These are phyloP conservation scores for Aurelia aurita complex sp. Pacific DNA, from an alignment of 30 jellyfish, hydroid and myxozoan species.

Conservation along the genomic window DNA sequence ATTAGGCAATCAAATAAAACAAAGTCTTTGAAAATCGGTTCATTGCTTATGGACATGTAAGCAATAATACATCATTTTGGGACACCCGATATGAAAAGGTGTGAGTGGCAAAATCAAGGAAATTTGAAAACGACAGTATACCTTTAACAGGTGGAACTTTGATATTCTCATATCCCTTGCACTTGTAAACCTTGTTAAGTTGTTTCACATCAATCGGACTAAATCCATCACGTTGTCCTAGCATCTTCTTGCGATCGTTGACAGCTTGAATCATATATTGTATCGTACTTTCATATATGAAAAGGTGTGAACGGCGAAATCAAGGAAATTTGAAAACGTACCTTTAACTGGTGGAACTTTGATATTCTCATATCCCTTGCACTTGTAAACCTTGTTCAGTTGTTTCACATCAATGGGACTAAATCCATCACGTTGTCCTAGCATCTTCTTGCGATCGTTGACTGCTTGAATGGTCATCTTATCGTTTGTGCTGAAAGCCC, in stretches of 20 bases:
- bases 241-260: slow-evolving; percentile 26
- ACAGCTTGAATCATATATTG: slow-evolving; percentile 32
- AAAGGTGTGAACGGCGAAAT: background rate
- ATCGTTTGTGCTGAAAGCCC: slow-evolving; percentile 66
- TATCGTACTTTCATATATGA: background rate
- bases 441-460: slow-evolving; percentile 40
- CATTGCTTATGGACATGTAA: too few relatives aligned
- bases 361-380: slow-evolving; percentile 64
- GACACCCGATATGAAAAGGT: background rate
- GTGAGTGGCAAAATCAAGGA: background rate
- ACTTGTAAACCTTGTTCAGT: slow-evolving; percentile 61
- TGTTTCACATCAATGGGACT: slow-evolving; percentile 64
- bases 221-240: slow-evolving; percentile 74
- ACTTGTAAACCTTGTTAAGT: slow-evolving; percentile 50
- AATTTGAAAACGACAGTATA: background rate
- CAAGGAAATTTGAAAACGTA: background rate
- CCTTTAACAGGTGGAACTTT: slow-evolving; percentile 66
- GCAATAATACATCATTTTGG: too few relatives aligned
- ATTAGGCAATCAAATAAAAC: too few relatives aligned
- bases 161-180: slow-evolving; percentile 59
- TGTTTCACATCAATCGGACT: slow-evolving; percentile 66
- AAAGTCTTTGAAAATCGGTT: too few relatives aligned
- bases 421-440: slow-evolving; percentile 80
- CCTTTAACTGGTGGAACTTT: slow-evolving; percentile 68
- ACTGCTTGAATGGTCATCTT: slow-evolving; percentile 54